Percentiles rank a stretch among this genome's conserved stretches.
Conservation (phyloP, 1,140 invertebrate genomes). For the Trichoplusia ni region DNA sequence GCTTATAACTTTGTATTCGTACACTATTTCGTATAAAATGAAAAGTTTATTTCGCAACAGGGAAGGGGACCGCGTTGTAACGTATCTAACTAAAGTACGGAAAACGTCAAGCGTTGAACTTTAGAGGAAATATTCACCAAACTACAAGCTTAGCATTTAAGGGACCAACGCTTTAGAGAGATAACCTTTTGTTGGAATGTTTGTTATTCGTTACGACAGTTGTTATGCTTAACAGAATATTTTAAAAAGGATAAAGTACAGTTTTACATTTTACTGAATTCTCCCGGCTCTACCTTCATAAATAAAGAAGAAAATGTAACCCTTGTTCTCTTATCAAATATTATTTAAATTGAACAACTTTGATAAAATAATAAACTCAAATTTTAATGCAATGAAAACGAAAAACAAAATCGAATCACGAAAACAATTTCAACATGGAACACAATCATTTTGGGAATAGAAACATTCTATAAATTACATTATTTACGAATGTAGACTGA, state of each 20-base stretch:
- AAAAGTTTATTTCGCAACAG: constrained; percentile 15
- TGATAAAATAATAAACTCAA: too few relatives aligned
- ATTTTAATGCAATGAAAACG: background rate
- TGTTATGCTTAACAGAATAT: background rate
- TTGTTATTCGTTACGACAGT: constrained; percentile 11
- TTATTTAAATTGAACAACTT: too few relatives aligned
- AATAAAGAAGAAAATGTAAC: too few relatives aligned
- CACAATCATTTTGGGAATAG: background rate
- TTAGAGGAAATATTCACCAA: constrained; percentile 27
- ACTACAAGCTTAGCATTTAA: constrained; percentile 30
- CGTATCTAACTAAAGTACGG: constrained; percentile 25
- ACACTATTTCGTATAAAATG: constrained; percentile 20
- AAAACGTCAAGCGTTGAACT: constrained; percentile 24
- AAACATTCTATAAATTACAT: background rate
- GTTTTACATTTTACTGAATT: constrained; percentile 1
- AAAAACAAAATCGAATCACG: background rate
- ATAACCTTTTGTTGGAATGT: constrained; percentile 28
- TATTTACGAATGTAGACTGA: constrained; percentile 3
- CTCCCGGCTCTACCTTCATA: too few relatives aligned
- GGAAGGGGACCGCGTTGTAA: constrained; percentile 14
- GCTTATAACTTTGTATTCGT: constrained; percentile 20
- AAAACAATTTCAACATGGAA: background rate
- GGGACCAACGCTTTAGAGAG: constrained; percentile 23
- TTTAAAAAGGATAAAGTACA: too few relatives aligned
- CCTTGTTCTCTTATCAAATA: too few relatives aligned